A percentile compares a stretch with the other conserved stretches of the same genome.
Evolutionary conservation across 2,888 invertebrate genomes (phyloP).

Genomic region (Minunthozetes semirufus): DNA sequence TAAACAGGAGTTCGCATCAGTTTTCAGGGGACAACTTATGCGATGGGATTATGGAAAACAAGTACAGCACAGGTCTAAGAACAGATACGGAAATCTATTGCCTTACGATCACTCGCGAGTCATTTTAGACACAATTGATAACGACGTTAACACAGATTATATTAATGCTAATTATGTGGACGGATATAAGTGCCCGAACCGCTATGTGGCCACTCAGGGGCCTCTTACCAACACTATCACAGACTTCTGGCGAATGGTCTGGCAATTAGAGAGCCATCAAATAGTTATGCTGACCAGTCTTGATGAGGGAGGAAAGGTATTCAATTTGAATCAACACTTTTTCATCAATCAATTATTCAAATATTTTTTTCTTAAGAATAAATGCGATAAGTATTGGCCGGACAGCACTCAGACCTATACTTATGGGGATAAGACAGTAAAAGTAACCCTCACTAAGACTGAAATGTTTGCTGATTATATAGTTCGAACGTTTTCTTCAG

Average conservation of each 20-base stretch:
- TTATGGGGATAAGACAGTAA: slow-evolving; percentile 44
- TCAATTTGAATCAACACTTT: not conserved
- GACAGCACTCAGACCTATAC: slow-evolving; percentile 41
- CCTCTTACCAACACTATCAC: slow-evolving; percentile 51
- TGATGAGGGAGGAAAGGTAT: slow-evolving; percentile 51
- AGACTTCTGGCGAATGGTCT: slow-evolving; percentile 54
- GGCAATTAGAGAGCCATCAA: slow-evolving; percentile 50
- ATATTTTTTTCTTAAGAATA: slow-evolving; percentile 42
- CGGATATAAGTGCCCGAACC: slow-evolving; percentile 51
- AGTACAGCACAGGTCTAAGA: slow-evolving; percentile 96
- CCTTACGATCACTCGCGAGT: slow-evolving; percentile 98
- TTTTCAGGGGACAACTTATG: slow-evolving; percentile 75
- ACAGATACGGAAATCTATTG: slow-evolving; percentile 97
- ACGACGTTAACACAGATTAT: slow-evolving; percentile 63
- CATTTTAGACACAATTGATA: slow-evolving; percentile 57
- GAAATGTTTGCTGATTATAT: slow-evolving; percentile 46
- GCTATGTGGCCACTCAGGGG: slow-evolving; percentile 53
- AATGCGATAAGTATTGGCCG: slow-evolving; percentile 50
- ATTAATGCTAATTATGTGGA: slow-evolving; percentile 98
- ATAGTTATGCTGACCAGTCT: slow-evolving; percentile 53
- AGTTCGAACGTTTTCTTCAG: slow-evolving; percentile 42
- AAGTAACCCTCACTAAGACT: slow-evolving; percentile 45
- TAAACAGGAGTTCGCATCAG: slow-evolving; percentile 29
- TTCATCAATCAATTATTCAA: not conserved
- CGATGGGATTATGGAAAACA: slow-evolving; percentile 98